phyloP scores from a whole-genome alignment of 2,797 vertebrate species.

The Cyclura pinguis region DNA sequence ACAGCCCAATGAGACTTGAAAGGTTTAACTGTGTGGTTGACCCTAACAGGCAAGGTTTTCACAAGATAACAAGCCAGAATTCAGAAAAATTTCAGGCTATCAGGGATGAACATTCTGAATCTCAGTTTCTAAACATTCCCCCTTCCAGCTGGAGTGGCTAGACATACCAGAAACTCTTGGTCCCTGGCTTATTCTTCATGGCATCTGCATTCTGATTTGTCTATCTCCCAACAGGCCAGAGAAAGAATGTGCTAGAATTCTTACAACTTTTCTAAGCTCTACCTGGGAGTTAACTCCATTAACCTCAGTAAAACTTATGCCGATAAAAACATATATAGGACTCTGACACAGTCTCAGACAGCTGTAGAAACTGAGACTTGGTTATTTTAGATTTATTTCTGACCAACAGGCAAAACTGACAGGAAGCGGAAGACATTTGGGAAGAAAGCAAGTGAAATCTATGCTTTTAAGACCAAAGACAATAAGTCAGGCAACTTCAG shows the following conservation, averaged over 20 bases:
- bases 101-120: too few relatives aligned
- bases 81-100: too few relatives aligned
- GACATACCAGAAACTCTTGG: too few relatives aligned
- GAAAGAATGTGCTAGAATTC: too few relatives aligned
- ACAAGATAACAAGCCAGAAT: not conserved
- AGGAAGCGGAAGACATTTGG: not conserved
- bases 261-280: too few relatives aligned
- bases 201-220: too few relatives aligned
- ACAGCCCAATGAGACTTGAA: not conserved
- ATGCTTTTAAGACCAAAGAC: not conserved
- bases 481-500: not conserved
- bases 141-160: too few relatives aligned
- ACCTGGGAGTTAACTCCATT: not conserved
- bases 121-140: too few relatives aligned
- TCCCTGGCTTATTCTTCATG: too few relatives aligned
- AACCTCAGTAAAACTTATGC: too few relatives aligned
- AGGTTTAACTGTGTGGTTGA: not conserved
- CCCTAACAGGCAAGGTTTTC: not conserved
- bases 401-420: not conserved
- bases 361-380: too few relatives aligned
- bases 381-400: not conserved
- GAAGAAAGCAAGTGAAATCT: not conserved
- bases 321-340: not conserved
- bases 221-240: too few relatives aligned
- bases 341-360: not conserved